Evolutionary conservation across 92 coral and sea anemone genomes (phyloP).

Genomic region (Paramuricea clavata): DNA sequence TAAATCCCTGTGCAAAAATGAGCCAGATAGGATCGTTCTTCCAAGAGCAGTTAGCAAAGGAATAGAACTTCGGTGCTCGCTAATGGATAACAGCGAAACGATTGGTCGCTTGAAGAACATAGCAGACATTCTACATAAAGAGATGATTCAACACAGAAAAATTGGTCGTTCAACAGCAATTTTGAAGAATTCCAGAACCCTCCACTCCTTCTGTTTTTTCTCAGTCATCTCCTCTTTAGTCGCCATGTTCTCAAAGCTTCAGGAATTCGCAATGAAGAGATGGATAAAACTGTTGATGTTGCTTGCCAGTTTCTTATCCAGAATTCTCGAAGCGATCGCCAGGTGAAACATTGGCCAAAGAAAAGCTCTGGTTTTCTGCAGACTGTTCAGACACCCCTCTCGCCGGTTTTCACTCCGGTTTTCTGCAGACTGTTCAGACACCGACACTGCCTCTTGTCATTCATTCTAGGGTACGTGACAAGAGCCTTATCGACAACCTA

Average conservation of each 20-base stretch:
- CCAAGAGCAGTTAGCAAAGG: slow-evolving; percentile 47
- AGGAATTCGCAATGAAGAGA: slow-evolving; percentile 23
- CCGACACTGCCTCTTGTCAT: no score
- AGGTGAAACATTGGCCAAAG: slow-evolving; percentile 55
- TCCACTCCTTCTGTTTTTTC: slow-evolving; percentile 56
- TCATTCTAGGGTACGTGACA: no score
- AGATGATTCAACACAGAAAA: slow-evolving; percentile 17
- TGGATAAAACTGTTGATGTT: slow-evolving; percentile 52
- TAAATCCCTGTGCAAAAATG: slow-evolving; percentile 35
- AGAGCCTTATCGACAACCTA: no score
- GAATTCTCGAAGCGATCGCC: slow-evolving; percentile 55
- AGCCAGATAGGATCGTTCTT: slow-evolving; percentile 57
- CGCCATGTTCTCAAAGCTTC: slow-evolving; percentile 9
- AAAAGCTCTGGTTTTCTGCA: slow-evolving; percentile 47
- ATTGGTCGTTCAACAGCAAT: slow-evolving; percentile 50
- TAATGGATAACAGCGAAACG: slow-evolving; percentile 44
- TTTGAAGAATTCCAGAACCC: slow-evolving; percentile 55
- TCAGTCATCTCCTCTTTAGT: slow-evolving; percentile 46
- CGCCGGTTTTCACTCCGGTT: no score
- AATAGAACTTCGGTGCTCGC: slow-evolving; percentile 38
- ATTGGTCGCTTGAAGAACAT: slow-evolving; percentile 46
- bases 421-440: slow-evolving; percentile 54
- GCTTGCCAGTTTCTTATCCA: slow-evolving; percentile 60
- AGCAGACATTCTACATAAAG: slow-evolving; percentile 1
- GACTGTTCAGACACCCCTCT: no score